Conservation (phyloP, 2,797 vertebrate genomes). For the Gastrophryne carolinensis region DNA sequence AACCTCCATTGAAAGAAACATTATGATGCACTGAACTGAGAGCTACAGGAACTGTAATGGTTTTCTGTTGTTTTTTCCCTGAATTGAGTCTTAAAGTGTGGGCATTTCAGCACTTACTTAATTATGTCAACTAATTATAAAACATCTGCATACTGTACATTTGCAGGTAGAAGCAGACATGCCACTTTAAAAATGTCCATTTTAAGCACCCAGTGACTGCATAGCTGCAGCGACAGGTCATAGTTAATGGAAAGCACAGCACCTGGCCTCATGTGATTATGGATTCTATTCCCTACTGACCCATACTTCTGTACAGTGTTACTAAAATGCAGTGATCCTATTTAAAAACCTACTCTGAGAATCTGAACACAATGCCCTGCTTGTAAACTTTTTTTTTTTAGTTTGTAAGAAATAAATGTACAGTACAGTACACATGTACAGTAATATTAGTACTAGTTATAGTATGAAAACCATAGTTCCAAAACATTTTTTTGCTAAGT, state of each 20-base stretch:
- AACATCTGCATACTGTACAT: constrained; percentile 43
- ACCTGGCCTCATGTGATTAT: constrained; percentile 44
- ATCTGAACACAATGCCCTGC: constrained; percentile 36
- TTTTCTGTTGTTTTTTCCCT: constrained; percentile 15
- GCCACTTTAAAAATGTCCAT: constrained; percentile 24
- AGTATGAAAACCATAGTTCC: too few species aligned
- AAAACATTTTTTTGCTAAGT: too few species aligned
- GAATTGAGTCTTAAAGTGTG: constrained; percentile 17
- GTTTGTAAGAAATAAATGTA: too few species aligned
- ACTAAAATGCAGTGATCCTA: constrained; percentile 27
- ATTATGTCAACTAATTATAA: constrained; percentile 50
- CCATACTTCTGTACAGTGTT: constrained; percentile 19
- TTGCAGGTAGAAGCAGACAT: constrained; percentile 31
- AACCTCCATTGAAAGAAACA: too few species aligned
- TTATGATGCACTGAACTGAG: too few species aligned
- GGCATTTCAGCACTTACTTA: constrained; percentile 43
- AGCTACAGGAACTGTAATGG: too few species aligned
- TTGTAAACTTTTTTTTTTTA: too few species aligned
- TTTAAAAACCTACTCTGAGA: constrained; percentile 24
- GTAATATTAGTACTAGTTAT: too few species aligned
- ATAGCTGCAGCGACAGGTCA: background rate
- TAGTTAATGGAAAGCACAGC: constrained; percentile 26
- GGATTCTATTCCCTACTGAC: constrained; percentile 41
- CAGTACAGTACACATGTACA: too few species aligned
- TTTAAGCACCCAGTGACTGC: constrained; percentile 31